A percentile compares a stretch with the other conserved stretches of the same genome.
Conservation (phyloP, 2,113 vertebrate genomes). For the Thryonomys swinderianus region DNA sequence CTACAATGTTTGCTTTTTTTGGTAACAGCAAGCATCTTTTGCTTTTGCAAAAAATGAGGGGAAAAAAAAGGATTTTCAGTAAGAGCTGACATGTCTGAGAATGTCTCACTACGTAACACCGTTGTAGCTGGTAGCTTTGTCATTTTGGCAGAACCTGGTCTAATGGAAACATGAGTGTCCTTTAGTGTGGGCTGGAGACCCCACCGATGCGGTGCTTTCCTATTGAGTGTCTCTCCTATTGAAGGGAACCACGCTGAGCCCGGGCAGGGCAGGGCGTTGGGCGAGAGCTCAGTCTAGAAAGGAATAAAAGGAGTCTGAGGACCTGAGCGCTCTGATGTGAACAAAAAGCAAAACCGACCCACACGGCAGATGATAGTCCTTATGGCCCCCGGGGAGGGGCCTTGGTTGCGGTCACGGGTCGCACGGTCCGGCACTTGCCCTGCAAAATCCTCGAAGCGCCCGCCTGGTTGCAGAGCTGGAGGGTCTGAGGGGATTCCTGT, state of each 20-base stretch:
- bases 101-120: rapidly evolving
- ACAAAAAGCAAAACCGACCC: not conserved
- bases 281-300: not conserved
- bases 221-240: rapidly evolving
- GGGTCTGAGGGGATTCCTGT: not conserved
- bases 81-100: not conserved
- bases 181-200: not conserved
- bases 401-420: not conserved
- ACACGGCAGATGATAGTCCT: rapidly evolving
- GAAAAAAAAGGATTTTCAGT: not conserved
- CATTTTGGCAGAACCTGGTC: not conserved
- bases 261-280: not conserved
- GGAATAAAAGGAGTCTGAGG: not conserved
- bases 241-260: not conserved
- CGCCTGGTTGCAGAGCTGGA: not conserved
- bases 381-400: not conserved
- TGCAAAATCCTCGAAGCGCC: rapidly evolving
- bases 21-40: not conserved
- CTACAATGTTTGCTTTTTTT: not conserved
- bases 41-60: not conserved
- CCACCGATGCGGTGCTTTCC: rapidly evolving
- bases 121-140: not conserved
- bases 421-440: rapidly evolving
- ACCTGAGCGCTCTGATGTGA: not conserved
- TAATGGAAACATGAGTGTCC: rapidly evolving